Percentiles rank a stretch among this genome's conserved stretches.
These are phyloP conservation scores for Pogoniulus pusillus DNA, from an alignment of 2,797 vertebrate species.

Conservation along the genomic window DNA sequence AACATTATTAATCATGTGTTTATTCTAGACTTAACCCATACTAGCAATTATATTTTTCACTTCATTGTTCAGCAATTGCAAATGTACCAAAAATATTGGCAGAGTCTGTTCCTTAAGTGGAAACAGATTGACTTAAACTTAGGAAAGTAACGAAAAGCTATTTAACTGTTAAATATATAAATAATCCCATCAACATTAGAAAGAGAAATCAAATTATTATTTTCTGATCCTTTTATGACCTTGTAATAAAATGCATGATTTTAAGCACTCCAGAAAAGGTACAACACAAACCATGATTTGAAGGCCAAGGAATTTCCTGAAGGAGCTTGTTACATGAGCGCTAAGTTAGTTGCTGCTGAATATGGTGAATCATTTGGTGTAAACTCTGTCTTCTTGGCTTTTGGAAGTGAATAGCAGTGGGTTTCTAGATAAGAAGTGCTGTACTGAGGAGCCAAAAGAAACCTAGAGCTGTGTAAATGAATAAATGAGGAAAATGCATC, in stretches of 20 bases:
- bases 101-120: slow-evolving; percentile 60
- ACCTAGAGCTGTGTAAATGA: background rate
- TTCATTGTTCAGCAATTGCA: slow-evolving; percentile 69
- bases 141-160: slow-evolving; percentile 54
- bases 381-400: background rate
- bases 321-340: background rate
- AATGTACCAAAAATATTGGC: slow-evolving; percentile 67
- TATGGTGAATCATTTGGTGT: background rate
- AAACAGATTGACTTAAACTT: slow-evolving; percentile 69
- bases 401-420: background rate
- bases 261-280: slow-evolving; percentile 19
- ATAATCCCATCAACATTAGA: slow-evolving; percentile 34
- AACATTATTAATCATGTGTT: slow-evolving; percentile 51
- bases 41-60: slow-evolving; percentile 61
- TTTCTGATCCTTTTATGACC: background rate
- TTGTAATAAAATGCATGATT: slow-evolving; percentile 22
- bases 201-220: slow-evolving; percentile 14
- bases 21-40: slow-evolving; percentile 49
- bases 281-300: background rate
- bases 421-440: background rate
- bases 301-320: background rate
- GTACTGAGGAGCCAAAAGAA: background rate
- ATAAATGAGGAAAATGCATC: background rate
- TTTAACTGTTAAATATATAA: slow-evolving; percentile 37
- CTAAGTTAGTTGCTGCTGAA: background rate